Evolutionary conservation across 2,888 invertebrate genomes (phyloP).

Genomic region (Eristalinus aeneus): DNA sequence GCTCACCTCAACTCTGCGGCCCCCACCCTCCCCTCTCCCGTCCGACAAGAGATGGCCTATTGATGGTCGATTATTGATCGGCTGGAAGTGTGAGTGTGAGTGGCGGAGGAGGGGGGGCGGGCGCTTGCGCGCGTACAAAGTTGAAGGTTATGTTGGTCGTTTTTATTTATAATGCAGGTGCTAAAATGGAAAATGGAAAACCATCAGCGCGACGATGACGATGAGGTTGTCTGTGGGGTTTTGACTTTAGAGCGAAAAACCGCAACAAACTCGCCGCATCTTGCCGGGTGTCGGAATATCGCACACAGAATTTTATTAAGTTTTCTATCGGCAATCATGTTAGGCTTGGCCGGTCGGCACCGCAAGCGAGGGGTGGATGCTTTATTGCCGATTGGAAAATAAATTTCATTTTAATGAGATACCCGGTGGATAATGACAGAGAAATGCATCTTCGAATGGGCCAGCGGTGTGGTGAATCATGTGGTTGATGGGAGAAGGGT

Average conservation of each 20-base stretch:
- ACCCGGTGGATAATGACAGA: constrained; percentile 38
- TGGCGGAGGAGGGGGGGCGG: neutral
- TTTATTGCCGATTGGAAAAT: constrained; percentile 43
- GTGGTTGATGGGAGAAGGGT: neutral
- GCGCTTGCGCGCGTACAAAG: constrained; percentile 51
- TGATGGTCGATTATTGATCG: constrained; percentile 62
- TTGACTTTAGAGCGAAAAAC: constrained; percentile 26
- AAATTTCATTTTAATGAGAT: constrained; percentile 64
- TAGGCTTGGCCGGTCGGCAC: neutral
- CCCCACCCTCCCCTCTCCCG: neutral
- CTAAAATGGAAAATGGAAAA: constrained; percentile 45
- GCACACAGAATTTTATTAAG: constrained; percentile 53
- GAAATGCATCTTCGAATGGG: neutral
- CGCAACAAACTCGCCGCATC: constrained; percentile 41
- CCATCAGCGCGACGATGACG: neutral
- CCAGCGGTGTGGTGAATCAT: constrained; percentile 12
- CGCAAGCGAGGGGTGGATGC: neutral
- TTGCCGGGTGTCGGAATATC: neutral
- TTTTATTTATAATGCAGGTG: constrained; percentile 57
- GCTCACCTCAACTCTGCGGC: constrained; percentile 47
- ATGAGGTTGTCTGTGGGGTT: neutral
- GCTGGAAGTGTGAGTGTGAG: neutral
- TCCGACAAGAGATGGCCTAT: neutral
- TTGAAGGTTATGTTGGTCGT: constrained; percentile 62
- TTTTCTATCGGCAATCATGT: constrained; percentile 16